Evolutionary conservation across 2,797 vertebrate species (phyloP).

Genomic region (Sebastes glaucus): DNA sequence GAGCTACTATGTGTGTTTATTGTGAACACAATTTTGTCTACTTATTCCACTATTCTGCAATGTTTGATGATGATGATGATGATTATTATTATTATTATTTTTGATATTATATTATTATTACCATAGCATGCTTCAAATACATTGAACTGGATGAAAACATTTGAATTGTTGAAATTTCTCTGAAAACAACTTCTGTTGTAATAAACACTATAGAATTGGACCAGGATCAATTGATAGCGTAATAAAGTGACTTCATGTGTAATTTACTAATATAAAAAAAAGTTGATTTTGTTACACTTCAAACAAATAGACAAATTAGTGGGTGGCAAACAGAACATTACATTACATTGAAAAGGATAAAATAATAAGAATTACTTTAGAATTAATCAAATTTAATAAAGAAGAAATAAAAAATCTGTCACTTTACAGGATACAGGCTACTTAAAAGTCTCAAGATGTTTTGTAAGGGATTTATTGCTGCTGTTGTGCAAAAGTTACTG

Average conservation of each 20-base stretch:
- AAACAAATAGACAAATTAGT: not conserved
- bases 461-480: too few relatives aligned
- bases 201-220: not conserved
- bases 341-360: not conserved
- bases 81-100: not conserved
- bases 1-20: not conserved
- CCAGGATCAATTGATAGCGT: not conserved
- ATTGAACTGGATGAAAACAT: not conserved
- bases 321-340: not conserved
- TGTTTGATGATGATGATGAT: not conserved
- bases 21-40: not conserved
- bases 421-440: not conserved
- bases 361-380: not conserved
- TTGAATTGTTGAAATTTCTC: not conserved
- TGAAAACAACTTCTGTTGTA: not conserved
- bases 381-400: not conserved
- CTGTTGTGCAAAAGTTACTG: too few relatives aligned
- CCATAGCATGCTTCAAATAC: not conserved
- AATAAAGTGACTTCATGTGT: not conserved
- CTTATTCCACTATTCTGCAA: not conserved
- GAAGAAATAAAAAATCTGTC: not conserved
- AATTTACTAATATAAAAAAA: not conserved
- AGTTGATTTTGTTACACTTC: not conserved
- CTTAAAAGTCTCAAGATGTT: not conserved
- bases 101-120: not conserved